Conservation (phyloP, 2,797 vertebrate species). For the Gila robusta region DNA sequence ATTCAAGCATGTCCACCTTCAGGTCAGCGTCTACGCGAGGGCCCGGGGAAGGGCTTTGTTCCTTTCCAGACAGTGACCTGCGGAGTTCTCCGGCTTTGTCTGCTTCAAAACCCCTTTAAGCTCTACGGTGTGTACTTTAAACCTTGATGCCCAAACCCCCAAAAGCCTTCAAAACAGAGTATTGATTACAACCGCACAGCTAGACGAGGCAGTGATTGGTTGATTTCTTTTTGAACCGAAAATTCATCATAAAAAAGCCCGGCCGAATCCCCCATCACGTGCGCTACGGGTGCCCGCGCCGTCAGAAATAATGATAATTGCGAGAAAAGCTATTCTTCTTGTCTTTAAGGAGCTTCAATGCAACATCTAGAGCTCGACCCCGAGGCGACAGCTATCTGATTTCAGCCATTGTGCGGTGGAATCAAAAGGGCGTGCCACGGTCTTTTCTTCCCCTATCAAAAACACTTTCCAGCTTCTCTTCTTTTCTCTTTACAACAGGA, state of each 20-base stretch:
- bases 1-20: constrained; percentile 63
- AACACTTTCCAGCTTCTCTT: constrained; percentile 77
- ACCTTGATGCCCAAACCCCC: constrained; percentile 12
- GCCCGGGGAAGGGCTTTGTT: constrained; percentile 68
- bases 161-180: constrained; percentile 17
- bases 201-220: neutral
- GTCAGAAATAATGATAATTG: constrained; percentile 61
- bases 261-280: neutral
- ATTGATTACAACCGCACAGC: constrained; percentile 24
- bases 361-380: constrained; percentile 63
- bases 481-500: constrained; percentile 71
- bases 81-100: constrained; percentile 71
- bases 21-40: constrained; percentile 14
- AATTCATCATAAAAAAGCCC: constrained; percentile 1
- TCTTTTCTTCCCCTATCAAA: constrained; percentile 79
- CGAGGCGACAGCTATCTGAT: constrained; percentile 70
- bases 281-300: neutral
- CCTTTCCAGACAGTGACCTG: constrained; percentile 66
- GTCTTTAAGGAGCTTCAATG: constrained; percentile 72
- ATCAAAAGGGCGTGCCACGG: constrained; percentile 79
- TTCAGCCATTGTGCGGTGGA: constrained; percentile 75
- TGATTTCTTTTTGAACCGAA: neutral
- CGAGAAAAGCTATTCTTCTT: constrained; percentile 66
- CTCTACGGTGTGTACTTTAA: constrained; percentile 64
- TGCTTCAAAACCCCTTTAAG: constrained; percentile 65